These are phyloP conservation scores for Pandemis corylana DNA, from an alignment of 2,888 invertebrate species.

Conservation along the genomic window DNA sequence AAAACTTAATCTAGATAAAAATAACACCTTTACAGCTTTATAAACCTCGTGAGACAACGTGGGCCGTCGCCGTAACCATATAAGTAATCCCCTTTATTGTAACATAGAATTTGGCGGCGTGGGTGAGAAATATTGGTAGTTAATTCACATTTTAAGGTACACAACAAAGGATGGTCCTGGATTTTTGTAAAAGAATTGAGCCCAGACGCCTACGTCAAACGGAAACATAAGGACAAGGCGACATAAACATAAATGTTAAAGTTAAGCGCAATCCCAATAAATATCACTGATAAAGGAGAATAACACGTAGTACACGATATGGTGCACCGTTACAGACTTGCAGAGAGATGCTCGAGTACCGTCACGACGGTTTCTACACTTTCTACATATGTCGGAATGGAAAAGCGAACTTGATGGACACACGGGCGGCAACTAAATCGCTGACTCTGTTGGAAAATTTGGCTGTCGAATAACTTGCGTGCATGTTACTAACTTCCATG, in stretches of 20 bases:
- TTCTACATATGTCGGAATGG: background rate
- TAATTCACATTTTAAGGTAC: conserved; percentile 55
- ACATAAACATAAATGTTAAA: conserved; percentile 75
- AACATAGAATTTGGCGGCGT: conserved; percentile 72
- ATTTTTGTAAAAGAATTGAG: conserved; percentile 66
- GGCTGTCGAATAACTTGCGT: too few relatives aligned
- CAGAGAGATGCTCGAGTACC: conserved; percentile 44
- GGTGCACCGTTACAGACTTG: conserved; percentile 62
- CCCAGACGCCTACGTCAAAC: conserved; percentile 77
- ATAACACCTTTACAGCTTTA: conserved; percentile 71
- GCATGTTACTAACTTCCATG: too few relatives aligned
- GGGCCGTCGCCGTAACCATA: conserved; percentile 70
- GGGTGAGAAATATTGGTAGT: conserved; percentile 71
- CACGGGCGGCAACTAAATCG: too few relatives aligned
- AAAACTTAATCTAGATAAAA: conserved; percentile 78
- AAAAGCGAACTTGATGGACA: background rate
- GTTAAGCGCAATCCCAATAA: conserved; percentile 76
- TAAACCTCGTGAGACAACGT: conserved; percentile 65
- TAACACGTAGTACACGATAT: conserved; percentile 73
- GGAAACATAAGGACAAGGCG: conserved; percentile 67
- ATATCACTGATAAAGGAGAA: conserved; percentile 76
- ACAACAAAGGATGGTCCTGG: conserved; percentile 64
- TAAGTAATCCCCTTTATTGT: conserved; percentile 66
- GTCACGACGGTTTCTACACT: conserved; percentile 9
- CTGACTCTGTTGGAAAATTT: too few relatives aligned